Evolutionary conservation across 1,140 invertebrate species (phyloP), one percentile per base, ranked within the genome.

Genomic region (Cotesia chilonis): DNA sequence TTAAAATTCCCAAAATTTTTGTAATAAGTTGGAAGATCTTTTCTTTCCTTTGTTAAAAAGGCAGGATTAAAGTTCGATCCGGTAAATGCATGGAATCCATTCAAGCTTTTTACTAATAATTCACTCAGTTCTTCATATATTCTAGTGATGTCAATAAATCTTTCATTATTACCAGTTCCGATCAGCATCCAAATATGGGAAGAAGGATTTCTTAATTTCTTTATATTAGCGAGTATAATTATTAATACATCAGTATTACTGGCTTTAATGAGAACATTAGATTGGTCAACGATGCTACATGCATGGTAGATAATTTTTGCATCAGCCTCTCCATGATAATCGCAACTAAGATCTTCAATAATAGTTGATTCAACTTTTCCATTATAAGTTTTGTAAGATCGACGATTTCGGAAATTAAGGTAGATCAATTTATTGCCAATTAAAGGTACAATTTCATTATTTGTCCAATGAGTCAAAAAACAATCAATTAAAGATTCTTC

Each of bases 191-290:
- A 77, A 37, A 80, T 74, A 9, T 67, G 36, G 3, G 52, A 54
- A 4, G n/a, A 1, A 3, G 10, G 20, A 59, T 35, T 28, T 59
- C 55, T 66, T 1, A 72, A 6, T 51, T 10, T 1, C 4, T 36
- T 17, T 73, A 78, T 79, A 68, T 78, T 79, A n/a, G 74, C 77
- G 17, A 81, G 74, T 68, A 81, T 65, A 59, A 80, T 80, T 64
- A 76, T 73, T 65, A 77, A 67, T 65, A 79, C 73, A 60, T 81
- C 77, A 55, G 79, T 64, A 59, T 75, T 72, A n/a, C 70, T 73
- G 68, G 51, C 70, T 59, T 75, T 64, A 64, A 79, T 73, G 5
- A 71, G 55, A 51, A 80, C 74, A 12, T 74, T 47, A 20, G 57
- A 66, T 17, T 75, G 60, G 3, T 70, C n/a, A 72, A 76, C 59